Conservation (phyloP, 2,888 invertebrate genomes). For the Nycteola revayana region DNA sequence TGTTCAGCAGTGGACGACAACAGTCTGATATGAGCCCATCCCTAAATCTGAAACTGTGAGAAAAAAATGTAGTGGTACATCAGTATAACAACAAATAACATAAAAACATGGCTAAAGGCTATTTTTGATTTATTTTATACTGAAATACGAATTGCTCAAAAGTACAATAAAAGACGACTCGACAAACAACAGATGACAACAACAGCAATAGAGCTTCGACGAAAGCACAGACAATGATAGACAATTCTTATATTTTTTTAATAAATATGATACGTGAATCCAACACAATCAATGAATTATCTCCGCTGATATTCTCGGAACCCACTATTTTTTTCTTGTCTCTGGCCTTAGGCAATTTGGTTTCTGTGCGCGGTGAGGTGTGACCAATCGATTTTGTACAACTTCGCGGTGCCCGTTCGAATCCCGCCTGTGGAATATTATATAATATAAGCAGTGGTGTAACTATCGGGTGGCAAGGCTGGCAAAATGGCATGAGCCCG, state of each 20-base stretch:
- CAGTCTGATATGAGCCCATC: too few relatives aligned
- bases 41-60: too few relatives aligned
- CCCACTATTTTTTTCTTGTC: slow-evolving; percentile 11
- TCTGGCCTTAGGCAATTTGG: slow-evolving; percentile 31
- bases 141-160: too few relatives aligned
- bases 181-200: too few relatives aligned
- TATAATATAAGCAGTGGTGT: slow-evolving; percentile 4
- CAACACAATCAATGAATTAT: slow-evolving; percentile 20
- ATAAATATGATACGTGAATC: slow-evolving; percentile 8
- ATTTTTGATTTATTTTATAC: too few relatives aligned
- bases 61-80: too few relatives aligned
- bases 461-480: too few relatives aligned
- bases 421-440: slow-evolving; percentile 26
- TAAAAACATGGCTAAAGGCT: too few relatives aligned
- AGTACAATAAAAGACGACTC: too few relatives aligned
- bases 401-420: slow-evolving; percentile 33
- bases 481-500: too few relatives aligned
- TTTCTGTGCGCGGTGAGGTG: slow-evolving; percentile 31
- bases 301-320: slow-evolving; percentile 18
- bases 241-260: slow-evolving; percentile 12
- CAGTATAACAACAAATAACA: too few relatives aligned
- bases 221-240: slow-evolving; percentile 17
- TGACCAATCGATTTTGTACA: slow-evolving; percentile 32
- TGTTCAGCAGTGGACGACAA: too few relatives aligned
- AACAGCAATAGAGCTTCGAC: not conserved